Base-by-base conservation (phyloP, 1,140 invertebrate genomes). In the Papilio xuthus region DNA sequence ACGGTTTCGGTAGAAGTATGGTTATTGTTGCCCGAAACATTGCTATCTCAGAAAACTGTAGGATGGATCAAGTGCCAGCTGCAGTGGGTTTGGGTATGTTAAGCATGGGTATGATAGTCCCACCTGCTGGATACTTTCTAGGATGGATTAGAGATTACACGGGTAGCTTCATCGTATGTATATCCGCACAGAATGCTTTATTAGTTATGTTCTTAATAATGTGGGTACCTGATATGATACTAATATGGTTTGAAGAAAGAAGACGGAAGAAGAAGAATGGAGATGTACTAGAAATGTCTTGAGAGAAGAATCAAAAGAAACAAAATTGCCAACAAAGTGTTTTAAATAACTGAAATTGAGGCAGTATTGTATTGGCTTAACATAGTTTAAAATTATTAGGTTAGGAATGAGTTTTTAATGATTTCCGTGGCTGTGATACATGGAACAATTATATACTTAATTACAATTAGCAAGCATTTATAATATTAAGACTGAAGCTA, bases 51-150 rank as follows among this genome's bases (percentile, higher is more conserved):
- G 96, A 97, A 81, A 94, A 96, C 82, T 96, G 95, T 80, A 93
- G 93, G 1, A 83, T 95, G 79, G 90, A 93, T 8, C 92, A 94
- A 78, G 91, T 97, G 20, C 96, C 96, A 0, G 95, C 96, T 20
- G 96, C 96, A 0, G 93, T 96, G 41, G 96, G 96, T 18, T 91
- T 97, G 1, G 96, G 95, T 77, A 97, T 97, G 96, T 95, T 97
- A 23, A 94, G 94, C 2, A 97, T 97, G 90, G 96, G 96, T 26
- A 85, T 97, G 1, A 94, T 96, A 32, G 95, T 96, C 0, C 94
- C 96, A 1, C 94, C 94, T 0, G 85, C 96, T 18, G 96, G 96
- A 20, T 96, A 96, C 81, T 86, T 96, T 78, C 90, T 97, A 18
- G 97, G 96, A 47, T 96, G 95, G 93, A 93, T 96, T 53, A 94